A percentile compares a stretch with the other conserved stretches of the same genome.
These are phyloP conservation scores for Cacoxenus indagator DNA, from an alignment of 2,888 invertebrate species.

Conservation along the genomic window DNA sequence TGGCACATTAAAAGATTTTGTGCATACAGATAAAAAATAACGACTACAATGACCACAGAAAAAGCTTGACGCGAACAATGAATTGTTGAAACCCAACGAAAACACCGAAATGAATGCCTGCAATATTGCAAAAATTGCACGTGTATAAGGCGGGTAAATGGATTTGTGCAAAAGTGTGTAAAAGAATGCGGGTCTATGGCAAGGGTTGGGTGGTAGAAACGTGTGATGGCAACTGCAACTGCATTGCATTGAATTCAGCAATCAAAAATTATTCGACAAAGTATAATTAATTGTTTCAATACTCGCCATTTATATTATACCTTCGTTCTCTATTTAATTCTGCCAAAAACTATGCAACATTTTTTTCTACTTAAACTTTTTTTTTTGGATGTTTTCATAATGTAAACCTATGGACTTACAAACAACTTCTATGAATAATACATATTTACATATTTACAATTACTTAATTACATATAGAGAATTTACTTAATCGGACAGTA, in stretches of 20 bases:
- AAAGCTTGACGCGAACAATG: not conserved
- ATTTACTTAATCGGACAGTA: no score
- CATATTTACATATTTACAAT: no score
- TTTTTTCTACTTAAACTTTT: not conserved
- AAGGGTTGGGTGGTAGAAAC: not conserved
- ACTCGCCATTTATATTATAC: constrained; percentile 1
- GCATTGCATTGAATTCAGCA: not conserved
- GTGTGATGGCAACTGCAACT: not conserved
- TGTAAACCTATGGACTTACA: no score
- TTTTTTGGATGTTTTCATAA: not conserved
- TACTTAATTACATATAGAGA: no score
- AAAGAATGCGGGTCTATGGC: not conserved
- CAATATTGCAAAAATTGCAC: not conserved
- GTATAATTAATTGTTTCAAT: constrained; percentile 28
- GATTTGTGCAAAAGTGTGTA: not conserved
- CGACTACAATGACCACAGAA: not conserved
- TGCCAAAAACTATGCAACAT: not conserved
- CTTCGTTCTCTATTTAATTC: no score
- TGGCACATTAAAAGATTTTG: constrained; percentile 47
- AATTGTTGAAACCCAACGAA: not conserved
- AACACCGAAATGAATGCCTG: not conserved
- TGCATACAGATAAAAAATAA: constrained; percentile 32
- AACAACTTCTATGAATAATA: no score
- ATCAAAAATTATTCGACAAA: constrained; percentile 1
- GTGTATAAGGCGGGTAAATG: not conserved